These are phyloP conservation scores for Perithous albicinctus DNA, from an alignment of 2,888 invertebrate genomes.

Conservation along the genomic window DNA sequence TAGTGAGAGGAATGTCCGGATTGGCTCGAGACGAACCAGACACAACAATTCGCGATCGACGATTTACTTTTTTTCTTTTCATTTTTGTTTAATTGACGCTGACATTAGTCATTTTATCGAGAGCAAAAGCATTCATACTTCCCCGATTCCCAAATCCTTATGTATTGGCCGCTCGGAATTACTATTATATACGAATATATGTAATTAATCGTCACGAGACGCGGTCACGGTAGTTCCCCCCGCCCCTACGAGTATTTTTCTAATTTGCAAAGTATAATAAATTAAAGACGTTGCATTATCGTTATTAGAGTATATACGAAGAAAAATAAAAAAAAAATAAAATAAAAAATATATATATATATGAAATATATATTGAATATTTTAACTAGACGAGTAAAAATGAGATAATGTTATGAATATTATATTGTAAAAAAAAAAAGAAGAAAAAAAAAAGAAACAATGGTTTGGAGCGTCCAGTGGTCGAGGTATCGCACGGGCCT, in stretches of 20 bases:
- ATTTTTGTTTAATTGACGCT: constrained; percentile 15
- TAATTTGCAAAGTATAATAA: constrained; percentile 84
- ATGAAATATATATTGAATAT: constrained; percentile 81
- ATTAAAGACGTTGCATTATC: constrained; percentile 84
- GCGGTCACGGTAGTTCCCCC: constrained; percentile 77
- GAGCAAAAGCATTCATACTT: background rate
- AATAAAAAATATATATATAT: constrained; percentile 60
- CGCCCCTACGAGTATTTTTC: constrained; percentile 82
- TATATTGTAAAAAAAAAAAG: constrained; percentile 67
- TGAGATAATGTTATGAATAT: constrained; percentile 79
- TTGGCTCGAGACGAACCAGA: constrained; percentile 12
- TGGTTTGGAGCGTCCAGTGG: constrained; percentile 66
- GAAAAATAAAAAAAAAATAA: constrained; percentile 41
- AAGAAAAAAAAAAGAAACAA: constrained; percentile 36
- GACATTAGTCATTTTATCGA: background rate
- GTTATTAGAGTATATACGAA: constrained; percentile 83
- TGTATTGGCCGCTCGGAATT: constrained; percentile 60
- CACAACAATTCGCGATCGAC: too few relatives aligned
- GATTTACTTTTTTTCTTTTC: background rate
- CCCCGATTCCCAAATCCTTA: constrained; percentile 1
- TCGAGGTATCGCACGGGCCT: constrained; percentile 52
- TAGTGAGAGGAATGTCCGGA: constrained; percentile 20
- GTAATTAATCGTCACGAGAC: constrained; percentile 72
- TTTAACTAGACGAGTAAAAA: constrained; percentile 81
- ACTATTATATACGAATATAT: constrained; percentile 42